Percentiles rank a stretch among this genome's conserved stretches.
These are phyloP conservation scores for Cartodere bifasciata DNA, from an alignment of 2,888 invertebrate genomes.

Conservation along the genomic window DNA sequence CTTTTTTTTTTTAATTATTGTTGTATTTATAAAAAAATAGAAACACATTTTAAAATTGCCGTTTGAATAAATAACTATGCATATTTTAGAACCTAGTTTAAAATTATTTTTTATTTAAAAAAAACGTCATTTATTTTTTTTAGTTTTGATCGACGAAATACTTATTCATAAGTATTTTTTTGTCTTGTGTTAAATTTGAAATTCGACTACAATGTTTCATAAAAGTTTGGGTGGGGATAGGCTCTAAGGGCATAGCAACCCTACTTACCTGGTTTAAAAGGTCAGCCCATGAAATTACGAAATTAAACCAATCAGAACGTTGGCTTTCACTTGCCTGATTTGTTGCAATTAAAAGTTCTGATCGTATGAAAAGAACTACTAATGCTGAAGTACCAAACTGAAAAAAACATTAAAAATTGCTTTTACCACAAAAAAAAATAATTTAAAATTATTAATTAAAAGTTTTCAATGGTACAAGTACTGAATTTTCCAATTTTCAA, in stretches of 20 bases:
- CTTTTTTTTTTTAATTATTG: too few species aligned
- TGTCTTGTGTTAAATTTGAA: slow-evolving; percentile 22
- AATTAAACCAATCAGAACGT: slow-evolving; percentile 38
- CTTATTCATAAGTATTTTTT: slow-evolving; percentile 25
- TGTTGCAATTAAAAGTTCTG: slow-evolving; percentile 35
- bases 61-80: too few species aligned
- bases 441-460: slow-evolving; percentile 3
- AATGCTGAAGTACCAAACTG: slow-evolving; percentile 46
- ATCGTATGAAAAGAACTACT: slow-evolving; percentile 39
- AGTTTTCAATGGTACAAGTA: not conserved
- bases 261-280: slow-evolving; percentile 24
- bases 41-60: too few species aligned
- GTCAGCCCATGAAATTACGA: slow-evolving; percentile 40
- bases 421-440: slow-evolving; percentile 13
- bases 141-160: slow-evolving; percentile 27
- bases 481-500: not conserved
- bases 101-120: too few species aligned
- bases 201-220: slow-evolving; percentile 28
- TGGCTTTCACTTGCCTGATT: slow-evolving; percentile 27
- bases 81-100: too few species aligned
- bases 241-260: slow-evolving; percentile 28
- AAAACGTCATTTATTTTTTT: too few species aligned
- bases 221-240: slow-evolving; percentile 27
- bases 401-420: slow-evolving; percentile 17
- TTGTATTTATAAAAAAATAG: too few species aligned